These are phyloP conservation scores for Anhinga anhinga DNA, from an alignment of 2,113 vertebrate species.

Conservation along the genomic window DNA sequence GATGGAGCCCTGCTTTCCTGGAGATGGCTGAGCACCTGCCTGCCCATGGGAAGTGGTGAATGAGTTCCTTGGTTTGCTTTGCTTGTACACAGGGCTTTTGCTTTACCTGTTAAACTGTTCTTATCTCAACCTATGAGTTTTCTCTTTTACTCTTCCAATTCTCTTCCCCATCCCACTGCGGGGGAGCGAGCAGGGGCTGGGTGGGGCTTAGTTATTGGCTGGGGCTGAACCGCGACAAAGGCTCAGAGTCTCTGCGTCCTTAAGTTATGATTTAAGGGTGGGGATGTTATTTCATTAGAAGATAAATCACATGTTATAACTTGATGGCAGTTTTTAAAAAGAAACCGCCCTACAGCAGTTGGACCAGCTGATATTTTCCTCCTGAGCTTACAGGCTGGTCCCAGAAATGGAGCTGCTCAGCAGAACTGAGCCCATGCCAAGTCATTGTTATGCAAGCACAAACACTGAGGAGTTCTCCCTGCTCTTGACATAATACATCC, in stretches of 20 bases:
- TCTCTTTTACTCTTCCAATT: too few species aligned
- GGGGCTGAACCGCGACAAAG: neutral
- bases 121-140: too few species aligned
- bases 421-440: neutral
- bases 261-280: neutral
- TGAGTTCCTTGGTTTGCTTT: too few species aligned
- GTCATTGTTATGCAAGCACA: conserved; percentile 31
- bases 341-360: conserved; percentile 15
- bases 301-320: conserved; percentile 35
- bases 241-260: neutral
- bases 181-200: too few species aligned
- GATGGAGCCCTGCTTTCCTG: too few species aligned
- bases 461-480: neutral
- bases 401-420: conserved; percentile 3
- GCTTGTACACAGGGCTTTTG: too few species aligned
- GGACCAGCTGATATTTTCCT: conserved; percentile 24
- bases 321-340: conserved; percentile 31
- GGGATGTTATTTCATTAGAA: conserved; percentile 28
- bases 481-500: neutral
- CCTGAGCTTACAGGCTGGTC: neutral
- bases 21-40: too few species aligned
- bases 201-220: too few species aligned
- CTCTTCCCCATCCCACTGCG: too few species aligned
- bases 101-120: too few species aligned
- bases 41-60: too few species aligned